These are phyloP conservation scores for Musca domestica DNA, from an alignment of 1,140 invertebrate genomes.

Conservation along the genomic window DNA sequence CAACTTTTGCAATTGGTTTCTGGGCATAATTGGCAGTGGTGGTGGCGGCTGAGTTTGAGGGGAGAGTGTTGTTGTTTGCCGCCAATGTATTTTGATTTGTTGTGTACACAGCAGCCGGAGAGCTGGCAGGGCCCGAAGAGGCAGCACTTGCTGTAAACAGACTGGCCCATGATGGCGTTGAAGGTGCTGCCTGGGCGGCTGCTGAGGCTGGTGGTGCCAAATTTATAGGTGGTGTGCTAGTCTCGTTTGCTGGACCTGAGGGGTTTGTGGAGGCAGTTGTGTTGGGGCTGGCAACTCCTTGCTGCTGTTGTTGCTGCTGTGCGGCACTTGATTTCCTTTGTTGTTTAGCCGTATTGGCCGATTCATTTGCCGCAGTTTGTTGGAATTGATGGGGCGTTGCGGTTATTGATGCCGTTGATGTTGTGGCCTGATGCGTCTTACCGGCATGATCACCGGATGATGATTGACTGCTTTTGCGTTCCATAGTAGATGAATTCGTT, in stretches of 20 bases:
- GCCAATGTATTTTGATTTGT: conserved; percentile 14
- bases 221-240: conserved; percentile 28
- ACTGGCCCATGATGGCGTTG: conserved; percentile 23
- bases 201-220: conserved; percentile 26
- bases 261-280: conserved; percentile 25
- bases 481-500: conserved; percentile 17
- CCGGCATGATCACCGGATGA: conserved; percentile 17
- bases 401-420: conserved; percentile 49
- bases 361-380: conserved; percentile 28
- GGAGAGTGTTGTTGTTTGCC: conserved; percentile 25
- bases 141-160: conserved; percentile 21
- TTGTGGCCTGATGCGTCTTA: conserved; percentile 33
- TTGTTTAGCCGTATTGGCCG: conserved; percentile 14
- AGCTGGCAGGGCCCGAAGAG: conserved; percentile 25
- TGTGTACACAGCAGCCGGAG: background rate
- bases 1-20: conserved; percentile 61
- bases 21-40: conserved; percentile 26
- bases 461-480: conserved; percentile 18
- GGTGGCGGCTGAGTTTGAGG: conserved; percentile 40
- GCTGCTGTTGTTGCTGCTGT: conserved; percentile 32
- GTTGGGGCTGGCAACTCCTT: conserved; percentile 19
- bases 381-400: conserved; percentile 47
- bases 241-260: conserved; percentile 13
- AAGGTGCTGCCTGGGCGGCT: conserved; percentile 16
- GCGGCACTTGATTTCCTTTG: conserved; percentile 26